Evolutionary conservation across 2,113 vertebrate species (phyloP).

Genomic region (Hystrix cristata): DNA sequence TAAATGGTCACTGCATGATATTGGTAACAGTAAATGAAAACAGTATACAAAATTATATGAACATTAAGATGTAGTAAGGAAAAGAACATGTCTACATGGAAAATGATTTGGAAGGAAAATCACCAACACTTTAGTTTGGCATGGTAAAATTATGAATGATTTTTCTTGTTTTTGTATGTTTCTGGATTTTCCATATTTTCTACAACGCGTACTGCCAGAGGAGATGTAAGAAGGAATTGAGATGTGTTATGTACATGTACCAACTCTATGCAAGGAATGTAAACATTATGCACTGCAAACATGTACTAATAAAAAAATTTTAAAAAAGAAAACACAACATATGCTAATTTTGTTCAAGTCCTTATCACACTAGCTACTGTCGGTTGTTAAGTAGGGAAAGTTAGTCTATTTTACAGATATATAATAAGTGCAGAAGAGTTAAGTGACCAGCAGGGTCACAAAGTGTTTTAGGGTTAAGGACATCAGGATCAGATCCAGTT

Average conservation of each 20-base stretch:
- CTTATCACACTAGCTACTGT: neutral
- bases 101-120: conserved; percentile 59
- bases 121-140: conserved; percentile 29
- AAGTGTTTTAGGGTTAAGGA: neutral
- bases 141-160: conserved; percentile 8
- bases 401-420: neutral
- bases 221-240: neutral
- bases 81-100: neutral
- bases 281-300: neutral
- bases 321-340: neutral
- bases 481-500: neutral
- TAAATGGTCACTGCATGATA: neutral
- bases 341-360: conserved; percentile 22
- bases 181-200: conserved; percentile 41
- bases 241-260: neutral
- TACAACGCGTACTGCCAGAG: neutral
- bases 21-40: neutral
- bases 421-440: conserved; percentile 1
- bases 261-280: neutral
- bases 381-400: conserved; percentile 14
- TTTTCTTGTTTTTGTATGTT: conserved; percentile 2
- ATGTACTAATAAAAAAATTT: neutral
- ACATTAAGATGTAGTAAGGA: conserved; percentile 1
- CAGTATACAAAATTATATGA: neutral
- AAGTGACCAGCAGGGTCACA: conserved; percentile 22